Conservation (phyloP, 2,888 invertebrate species). For the Drosophila parthenogenetica region DNA sequence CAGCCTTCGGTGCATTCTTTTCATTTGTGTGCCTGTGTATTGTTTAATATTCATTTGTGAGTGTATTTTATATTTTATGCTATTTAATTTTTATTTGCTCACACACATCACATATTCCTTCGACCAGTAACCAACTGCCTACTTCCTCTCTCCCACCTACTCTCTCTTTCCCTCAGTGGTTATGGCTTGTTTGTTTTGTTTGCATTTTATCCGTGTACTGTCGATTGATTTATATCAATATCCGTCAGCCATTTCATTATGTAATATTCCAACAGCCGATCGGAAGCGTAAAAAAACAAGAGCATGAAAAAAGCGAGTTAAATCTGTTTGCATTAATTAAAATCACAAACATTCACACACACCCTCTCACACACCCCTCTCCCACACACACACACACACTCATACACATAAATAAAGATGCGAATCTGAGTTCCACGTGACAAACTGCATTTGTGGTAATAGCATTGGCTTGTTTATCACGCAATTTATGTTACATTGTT, state of each 20-base stretch:
- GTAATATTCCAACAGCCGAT: conserved; percentile 59
- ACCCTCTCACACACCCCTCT: not conserved
- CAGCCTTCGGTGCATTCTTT: conserved; percentile 16
- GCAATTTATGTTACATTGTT: conserved; percentile 48
- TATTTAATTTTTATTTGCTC: conserved; percentile 74
- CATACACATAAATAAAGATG: not conserved
- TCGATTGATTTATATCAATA: conserved; percentile 79
- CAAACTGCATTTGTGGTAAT: conserved; percentile 75
- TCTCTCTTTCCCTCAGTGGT: not conserved
- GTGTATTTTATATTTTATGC: conserved; percentile 40
- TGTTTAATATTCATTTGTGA: conserved; percentile 6
- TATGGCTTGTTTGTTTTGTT: conserved; percentile 44
- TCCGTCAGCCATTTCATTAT: conserved; percentile 75
- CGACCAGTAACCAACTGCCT: not conserved
- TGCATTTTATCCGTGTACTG: conserved; percentile 38
- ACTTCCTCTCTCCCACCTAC: not conserved
- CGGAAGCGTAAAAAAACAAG: conserved; percentile 53
- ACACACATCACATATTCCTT: conserved; percentile 20
- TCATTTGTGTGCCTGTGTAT: conserved; percentile 25
- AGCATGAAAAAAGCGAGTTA: conserved; percentile 49
- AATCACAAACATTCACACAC: conserved; percentile 45
- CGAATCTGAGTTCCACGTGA: conserved; percentile 25
- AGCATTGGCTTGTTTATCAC: conserved; percentile 73
- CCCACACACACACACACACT: not conserved
- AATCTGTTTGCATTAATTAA: conserved; percentile 80